Base-by-base conservation (phyloP, 2,888 invertebrate species). In the Aporophyla lueneburgensis region DNA sequence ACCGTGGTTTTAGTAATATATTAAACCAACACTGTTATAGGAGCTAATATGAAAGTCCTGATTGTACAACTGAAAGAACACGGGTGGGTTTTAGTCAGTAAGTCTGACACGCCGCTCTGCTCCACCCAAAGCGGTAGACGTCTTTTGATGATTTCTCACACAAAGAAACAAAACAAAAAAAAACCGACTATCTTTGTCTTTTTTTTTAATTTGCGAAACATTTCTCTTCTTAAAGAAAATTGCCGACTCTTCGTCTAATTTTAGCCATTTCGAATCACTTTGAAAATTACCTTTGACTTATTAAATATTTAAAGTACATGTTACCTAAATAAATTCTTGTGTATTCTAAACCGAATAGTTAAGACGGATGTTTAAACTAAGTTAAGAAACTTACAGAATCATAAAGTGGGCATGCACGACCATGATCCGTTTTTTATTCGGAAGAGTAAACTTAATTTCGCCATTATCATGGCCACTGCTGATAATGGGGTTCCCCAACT, bases 331-430 rank as follows among this genome's bases (percentile, higher is more conserved):
- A 82, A 77, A 78, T 83, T 72, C 43, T 16, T 24, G 58, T 56
- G 74, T 84, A 33, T 2, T 74, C 68, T 82, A 74, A 76, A 78
- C 73, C 62, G 58, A 43, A 56, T 78, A 85, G 73, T 75, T 78
- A 68, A 78, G 83, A 77, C 65, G 65, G 67, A 86, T 68, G 78
- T 62, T 80, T 3, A 58, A 78, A 77, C 71, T 77, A 70, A 43
- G 43, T 69, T 63, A 56, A 24, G 12, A 74, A 87, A 87, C 81
- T 78, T 66, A 86, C 77, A 27, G 70, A 7, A 14, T 59, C 21
- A 21, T 21, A 59, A 21, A 27, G 9, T 7, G 19, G 7, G n/a
- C 53, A 43, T 68, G 51, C 7, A 9, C 51, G 61, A 33, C 12
- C 6, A 5, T 40, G n/a, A n/a, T 3, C n/a, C 6, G 9, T 14